phyloP scores from a whole-genome alignment of 1,140 invertebrate species.

The Temnothorax longispinosus region DNA sequence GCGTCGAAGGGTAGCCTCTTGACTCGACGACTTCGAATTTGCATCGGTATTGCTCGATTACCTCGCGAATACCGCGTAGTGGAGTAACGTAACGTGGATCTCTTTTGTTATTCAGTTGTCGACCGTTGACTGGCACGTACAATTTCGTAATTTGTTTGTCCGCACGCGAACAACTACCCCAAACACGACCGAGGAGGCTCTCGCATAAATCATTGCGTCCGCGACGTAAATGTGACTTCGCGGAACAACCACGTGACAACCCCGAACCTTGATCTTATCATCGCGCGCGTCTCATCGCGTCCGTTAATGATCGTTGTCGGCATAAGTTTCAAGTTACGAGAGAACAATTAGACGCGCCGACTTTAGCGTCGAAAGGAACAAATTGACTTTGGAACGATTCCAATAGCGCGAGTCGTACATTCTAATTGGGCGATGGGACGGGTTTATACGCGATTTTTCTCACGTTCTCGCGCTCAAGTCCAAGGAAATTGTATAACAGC shows the following conservation, averaged over 20 bases:
- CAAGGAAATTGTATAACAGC: constrained; percentile 53
- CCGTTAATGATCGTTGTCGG: constrained; percentile 29
- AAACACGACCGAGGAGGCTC: background rate
- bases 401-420: constrained; percentile 69
- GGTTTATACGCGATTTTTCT: constrained; percentile 63
- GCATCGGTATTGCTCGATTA: constrained; percentile 22
- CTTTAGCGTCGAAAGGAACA: constrained; percentile 71
- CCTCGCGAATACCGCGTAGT: background rate
- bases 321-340: constrained; percentile 55
- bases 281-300: constrained; percentile 29
- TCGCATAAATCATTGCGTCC: constrained; percentile 16
- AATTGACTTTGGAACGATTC: constrained; percentile 71
- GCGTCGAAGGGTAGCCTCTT: too few relatives aligned
- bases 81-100: constrained; percentile 1
- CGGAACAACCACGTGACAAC: background rate
- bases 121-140: constrained; percentile 8
- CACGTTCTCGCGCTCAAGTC: constrained; percentile 32
- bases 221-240: constrained; percentile 3
- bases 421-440: constrained; percentile 68
- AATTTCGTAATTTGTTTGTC: constrained; percentile 16
- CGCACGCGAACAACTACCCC: background rate
- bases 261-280: constrained; percentile 47
- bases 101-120: constrained; percentile 20
- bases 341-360: constrained; percentile 63
- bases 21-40: background rate